A percentile compares a stretch with the other conserved stretches of the same genome.
Evolutionary conservation across 2,797 vertebrate species (phyloP).

Genomic region (Saxicola maurus): DNA sequence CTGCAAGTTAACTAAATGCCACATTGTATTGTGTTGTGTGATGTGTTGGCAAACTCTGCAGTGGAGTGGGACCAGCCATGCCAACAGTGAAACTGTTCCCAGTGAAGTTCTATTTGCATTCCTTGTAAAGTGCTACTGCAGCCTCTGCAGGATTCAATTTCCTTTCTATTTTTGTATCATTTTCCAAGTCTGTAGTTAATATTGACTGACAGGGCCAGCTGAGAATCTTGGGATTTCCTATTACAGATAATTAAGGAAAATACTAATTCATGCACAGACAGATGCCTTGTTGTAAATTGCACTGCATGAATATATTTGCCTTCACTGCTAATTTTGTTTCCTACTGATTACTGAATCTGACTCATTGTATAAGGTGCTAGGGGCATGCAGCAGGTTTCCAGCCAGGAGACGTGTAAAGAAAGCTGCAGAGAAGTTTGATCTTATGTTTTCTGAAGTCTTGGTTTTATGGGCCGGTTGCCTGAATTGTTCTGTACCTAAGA

Average conservation of each 20-base stretch:
- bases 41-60: neutral
- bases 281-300: constrained; percentile 40
- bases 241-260: constrained; percentile 59
- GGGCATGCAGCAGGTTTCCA: neutral
- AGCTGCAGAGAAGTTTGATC: neutral
- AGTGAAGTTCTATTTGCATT: constrained; percentile 4
- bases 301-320: constrained; percentile 1
- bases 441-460: neutral
- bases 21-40: neutral
- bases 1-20: neutral
- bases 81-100: neutral
- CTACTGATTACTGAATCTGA: neutral
- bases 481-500: neutral
- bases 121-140: neutral
- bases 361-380: neutral
- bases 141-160: constrained; percentile 17
- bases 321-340: constrained; percentile 19
- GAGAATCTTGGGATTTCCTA: constrained; percentile 55
- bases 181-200: constrained; percentile 53
- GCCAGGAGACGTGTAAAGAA: neutral
- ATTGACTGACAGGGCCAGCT: constrained; percentile 38
- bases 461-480: neutral
- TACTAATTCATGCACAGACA: constrained; percentile 36
- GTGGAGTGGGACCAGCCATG: neutral
- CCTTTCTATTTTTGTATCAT: constrained; percentile 41